Conservation (phyloP, 2,888 invertebrate species). For the Xylocampa areola region DNA sequence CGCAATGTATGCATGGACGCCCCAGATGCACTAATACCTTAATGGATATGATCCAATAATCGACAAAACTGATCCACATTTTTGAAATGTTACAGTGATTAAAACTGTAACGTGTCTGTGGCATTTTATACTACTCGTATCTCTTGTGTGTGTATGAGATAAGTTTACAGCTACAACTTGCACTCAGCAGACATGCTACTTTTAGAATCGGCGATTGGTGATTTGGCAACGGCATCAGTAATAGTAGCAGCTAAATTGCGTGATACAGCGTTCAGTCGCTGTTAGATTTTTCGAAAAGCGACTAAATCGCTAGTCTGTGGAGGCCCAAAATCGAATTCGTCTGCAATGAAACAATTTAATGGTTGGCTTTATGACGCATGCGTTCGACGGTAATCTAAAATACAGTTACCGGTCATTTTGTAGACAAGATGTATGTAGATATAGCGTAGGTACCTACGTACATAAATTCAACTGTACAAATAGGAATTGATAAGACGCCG, state of each 20-base stretch:
- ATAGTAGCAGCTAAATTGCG: no score
- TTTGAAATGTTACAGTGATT: constrained; percentile 27
- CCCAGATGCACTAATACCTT: constrained; percentile 29
- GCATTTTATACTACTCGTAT: no score
- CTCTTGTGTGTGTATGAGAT: no score
- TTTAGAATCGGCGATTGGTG: no score
- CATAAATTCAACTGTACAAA: constrained; percentile 36
- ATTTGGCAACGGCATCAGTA: no score
- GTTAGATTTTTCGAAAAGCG: no score
- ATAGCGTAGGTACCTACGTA: no score
- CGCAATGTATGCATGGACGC: constrained; percentile 49
- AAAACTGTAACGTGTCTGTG: constrained; percentile 49
- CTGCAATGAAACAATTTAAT: constrained; percentile 56
- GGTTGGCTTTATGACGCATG: constrained; percentile 57
- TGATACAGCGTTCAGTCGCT: no score
- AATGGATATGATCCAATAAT: constrained; percentile 31
- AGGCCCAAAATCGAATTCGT: constrained; percentile 44
- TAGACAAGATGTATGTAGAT: constrained; percentile 36
- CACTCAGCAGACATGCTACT: no score
- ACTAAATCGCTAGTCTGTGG: neutral
- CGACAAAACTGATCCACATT: constrained; percentile 30
- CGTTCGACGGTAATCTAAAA: constrained; percentile 64
- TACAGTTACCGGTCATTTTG: constrained; percentile 64
- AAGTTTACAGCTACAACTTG: no score
- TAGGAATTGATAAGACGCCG: constrained; percentile 41